Percentiles rank a stretch among this genome's conserved stretches.
Evolutionary conservation across 2,113 vertebrate species (phyloP).

Genomic region (Puffinus mauretanicus): DNA sequence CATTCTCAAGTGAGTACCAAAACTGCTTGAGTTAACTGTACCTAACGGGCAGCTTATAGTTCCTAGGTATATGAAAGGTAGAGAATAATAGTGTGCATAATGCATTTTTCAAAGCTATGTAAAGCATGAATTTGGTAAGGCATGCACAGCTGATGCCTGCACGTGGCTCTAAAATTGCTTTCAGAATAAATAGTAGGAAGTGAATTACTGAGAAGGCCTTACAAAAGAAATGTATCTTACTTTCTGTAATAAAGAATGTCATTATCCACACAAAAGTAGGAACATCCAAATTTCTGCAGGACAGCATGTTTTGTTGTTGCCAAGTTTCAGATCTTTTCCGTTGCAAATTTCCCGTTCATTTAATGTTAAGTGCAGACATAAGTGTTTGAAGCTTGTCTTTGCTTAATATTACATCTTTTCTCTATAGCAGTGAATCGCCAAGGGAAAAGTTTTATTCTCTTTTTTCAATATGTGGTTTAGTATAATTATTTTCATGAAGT

Average conservation of each 20-base stretch:
- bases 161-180: background rate
- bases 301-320: background rate
- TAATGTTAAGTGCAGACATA: background rate
- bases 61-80: background rate
- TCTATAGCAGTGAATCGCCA: background rate
- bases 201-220: background rate
- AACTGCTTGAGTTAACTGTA: background rate
- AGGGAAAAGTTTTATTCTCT: background rate
- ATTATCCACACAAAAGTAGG: background rate
- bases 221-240: background rate
- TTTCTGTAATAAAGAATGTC: background rate
- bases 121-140: background rate
- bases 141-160: background rate
- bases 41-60: background rate
- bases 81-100: background rate
- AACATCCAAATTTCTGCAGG: background rate
- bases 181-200: background rate
- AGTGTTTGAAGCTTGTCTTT: background rate
- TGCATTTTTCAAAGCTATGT: background rate
- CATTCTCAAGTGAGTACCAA: slow-evolving; percentile 91
- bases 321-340: background rate
- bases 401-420: background rate
- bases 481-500: background rate
- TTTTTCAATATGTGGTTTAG: background rate
- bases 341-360: background rate